Evolutionary conservation across 2,888 invertebrate species (phyloP).

Genomic region (Melitaea athalia): DNA sequence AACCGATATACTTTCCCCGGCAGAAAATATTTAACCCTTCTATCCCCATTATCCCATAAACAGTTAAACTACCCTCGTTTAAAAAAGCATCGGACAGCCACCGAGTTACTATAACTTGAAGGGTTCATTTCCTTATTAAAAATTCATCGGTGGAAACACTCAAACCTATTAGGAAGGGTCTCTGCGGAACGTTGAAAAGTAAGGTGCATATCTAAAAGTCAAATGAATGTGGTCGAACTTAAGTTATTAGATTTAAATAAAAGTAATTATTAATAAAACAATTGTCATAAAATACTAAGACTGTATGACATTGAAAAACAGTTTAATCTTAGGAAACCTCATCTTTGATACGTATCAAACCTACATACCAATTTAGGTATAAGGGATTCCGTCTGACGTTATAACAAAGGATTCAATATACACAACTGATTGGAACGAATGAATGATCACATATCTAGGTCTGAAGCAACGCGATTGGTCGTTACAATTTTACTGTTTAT

Average conservation of each 20-base stretch:
- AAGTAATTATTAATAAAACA: not conserved
- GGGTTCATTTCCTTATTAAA: slow-evolving; percentile 69
- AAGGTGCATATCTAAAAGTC: slow-evolving; percentile 65
- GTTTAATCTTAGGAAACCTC: not conserved
- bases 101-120: slow-evolving; percentile 54
- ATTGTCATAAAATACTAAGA: not conserved
- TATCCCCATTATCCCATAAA: slow-evolving; percentile 38
- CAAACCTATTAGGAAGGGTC: slow-evolving; percentile 63
- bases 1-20: slow-evolving; percentile 8
- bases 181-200: slow-evolving; percentile 48
- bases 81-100: slow-evolving; percentile 40
- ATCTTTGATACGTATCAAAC: not conserved
- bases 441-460: not conserved
- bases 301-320: not conserved
- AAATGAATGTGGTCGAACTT: not conserved
- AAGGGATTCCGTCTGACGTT: not conserved
- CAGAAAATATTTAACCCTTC: slow-evolving; percentile 29
- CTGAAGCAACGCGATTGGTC: not conserved
- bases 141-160: slow-evolving; percentile 74
- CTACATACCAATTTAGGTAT: not conserved
- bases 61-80: slow-evolving; percentile 41
- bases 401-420: not conserved
- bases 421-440: not conserved
- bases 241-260: slow-evolving; percentile 3
- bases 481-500: slow-evolving; percentile 29